These are phyloP conservation scores for Nebria salina DNA, from an alignment of 2,888 invertebrate species.

Conservation along the genomic window DNA sequence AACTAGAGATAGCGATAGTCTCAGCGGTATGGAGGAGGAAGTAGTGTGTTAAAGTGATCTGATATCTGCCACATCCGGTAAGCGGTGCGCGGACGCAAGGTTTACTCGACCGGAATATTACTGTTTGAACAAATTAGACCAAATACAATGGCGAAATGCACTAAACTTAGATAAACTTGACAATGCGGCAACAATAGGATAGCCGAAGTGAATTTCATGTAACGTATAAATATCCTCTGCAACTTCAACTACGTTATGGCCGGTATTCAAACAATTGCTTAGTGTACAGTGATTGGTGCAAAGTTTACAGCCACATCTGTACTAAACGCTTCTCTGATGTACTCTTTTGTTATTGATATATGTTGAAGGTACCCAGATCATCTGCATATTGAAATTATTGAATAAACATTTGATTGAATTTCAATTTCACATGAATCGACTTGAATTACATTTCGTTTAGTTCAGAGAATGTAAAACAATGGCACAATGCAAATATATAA, in stretches of 20 bases:
- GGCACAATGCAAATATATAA: too few relatives aligned
- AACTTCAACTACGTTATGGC: background rate
- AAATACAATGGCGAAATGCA: constrained; percentile 41
- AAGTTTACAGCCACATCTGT: background rate
- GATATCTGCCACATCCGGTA: constrained; percentile 37
- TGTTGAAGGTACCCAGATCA: background rate
- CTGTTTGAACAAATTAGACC: constrained; percentile 40
- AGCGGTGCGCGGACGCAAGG: constrained; percentile 2
- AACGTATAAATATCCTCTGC: constrained; percentile 8
- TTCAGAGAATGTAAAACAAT: background rate
- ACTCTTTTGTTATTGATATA: background rate
- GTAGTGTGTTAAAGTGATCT: constrained; percentile 38
- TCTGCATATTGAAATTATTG: background rate
- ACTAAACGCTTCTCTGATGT: background rate
- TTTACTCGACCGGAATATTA: constrained; percentile 33
- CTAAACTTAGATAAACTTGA: constrained; percentile 42
- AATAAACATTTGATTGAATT: background rate
- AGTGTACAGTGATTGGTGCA: background rate
- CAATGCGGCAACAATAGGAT: constrained; percentile 34
- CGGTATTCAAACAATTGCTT: background rate
- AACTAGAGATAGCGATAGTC: background rate
- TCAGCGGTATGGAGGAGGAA: constrained; percentile 26
- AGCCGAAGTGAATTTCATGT: constrained; percentile 14
- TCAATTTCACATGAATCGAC: background rate
- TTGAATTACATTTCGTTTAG: background rate